Evolutionary conservation across 2,888 invertebrate genomes (phyloP).

Genomic region (Synanthedon vespiformis): DNA sequence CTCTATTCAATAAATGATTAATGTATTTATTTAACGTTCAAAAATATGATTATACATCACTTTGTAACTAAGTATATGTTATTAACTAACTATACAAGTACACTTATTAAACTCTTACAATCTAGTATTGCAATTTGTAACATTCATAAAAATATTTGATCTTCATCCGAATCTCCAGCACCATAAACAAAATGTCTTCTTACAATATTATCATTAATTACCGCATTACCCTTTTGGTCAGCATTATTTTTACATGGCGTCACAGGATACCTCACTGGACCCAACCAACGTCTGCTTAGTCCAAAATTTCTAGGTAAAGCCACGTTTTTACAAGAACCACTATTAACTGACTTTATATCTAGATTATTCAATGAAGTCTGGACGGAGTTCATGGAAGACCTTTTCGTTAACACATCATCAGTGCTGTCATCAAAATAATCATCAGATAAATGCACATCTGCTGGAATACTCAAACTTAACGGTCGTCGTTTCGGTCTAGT

Average conservation of each 20-base stretch:
- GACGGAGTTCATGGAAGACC: conserved; percentile 49
- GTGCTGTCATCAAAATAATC: conserved; percentile 37
- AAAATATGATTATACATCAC: not conserved
- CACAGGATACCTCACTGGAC: conserved; percentile 74
- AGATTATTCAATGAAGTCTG: conserved; percentile 50
- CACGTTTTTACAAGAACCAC: conserved; percentile 46
- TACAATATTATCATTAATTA: conserved; percentile 41
- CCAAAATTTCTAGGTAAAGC: conserved; percentile 72
- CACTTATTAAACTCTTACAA: too few species aligned
- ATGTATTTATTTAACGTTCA: too few species aligned
- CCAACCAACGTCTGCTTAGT: conserved; percentile 71
- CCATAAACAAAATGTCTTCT: conserved; percentile 61
- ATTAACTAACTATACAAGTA: too few species aligned
- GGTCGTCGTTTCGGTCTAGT: conserved; percentile 46
- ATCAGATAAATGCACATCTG: conserved; percentile 44
- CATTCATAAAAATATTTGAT: conserved; percentile 73
- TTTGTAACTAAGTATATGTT: too few species aligned
- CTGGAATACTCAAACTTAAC: conserved; percentile 56
- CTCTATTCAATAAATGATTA: too few species aligned
- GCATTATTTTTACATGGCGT: conserved; percentile 70
- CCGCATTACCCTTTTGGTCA: conserved; percentile 29
- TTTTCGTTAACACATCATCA: conserved; percentile 34
- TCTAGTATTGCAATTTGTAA: conserved; percentile 1
- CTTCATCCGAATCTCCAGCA: conserved; percentile 71
- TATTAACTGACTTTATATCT: conserved; percentile 37